These are phyloP conservation scores for Stomatorhinus walkeri DNA, from an alignment of 2,797 vertebrate species.

Conservation along the genomic window DNA sequence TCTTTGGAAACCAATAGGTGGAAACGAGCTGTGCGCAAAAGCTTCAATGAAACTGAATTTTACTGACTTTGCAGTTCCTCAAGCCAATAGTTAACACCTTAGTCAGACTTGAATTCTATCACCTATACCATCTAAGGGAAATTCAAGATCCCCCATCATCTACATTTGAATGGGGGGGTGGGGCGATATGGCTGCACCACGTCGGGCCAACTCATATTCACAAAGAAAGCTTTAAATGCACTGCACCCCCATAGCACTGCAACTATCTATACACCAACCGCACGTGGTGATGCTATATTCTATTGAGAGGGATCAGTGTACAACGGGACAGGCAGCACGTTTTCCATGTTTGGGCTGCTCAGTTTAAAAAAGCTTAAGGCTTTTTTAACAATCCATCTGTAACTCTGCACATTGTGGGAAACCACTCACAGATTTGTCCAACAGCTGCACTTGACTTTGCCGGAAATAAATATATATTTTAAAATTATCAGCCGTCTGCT, in stretches of 20 bases:
- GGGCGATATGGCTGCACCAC: neutral
- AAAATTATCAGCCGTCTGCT: neutral
- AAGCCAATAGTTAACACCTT: neutral
- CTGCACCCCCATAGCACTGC: neutral
- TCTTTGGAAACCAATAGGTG: neutral
- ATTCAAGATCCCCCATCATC: neutral
- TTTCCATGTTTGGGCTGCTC: neutral
- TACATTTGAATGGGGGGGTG: neutral
- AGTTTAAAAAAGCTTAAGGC: neutral
- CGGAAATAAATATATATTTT: neutral
- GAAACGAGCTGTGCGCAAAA: neutral
- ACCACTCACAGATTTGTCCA: neutral
- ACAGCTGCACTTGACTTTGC: neutral
- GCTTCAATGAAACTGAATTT: neutral
- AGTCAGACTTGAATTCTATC: neutral
- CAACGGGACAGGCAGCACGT: neutral
- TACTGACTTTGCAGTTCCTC: neutral
- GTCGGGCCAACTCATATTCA: neutral
- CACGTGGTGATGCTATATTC: neutral
- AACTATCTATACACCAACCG: neutral
- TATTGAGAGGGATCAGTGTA: neutral
- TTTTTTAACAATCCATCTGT: neutral
- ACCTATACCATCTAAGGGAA: neutral
- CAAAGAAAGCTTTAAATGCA: neutral
- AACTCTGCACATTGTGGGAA: neutral